Evolutionary conservation across 64 coral and sea anemone species (phyloP).

Genomic region (Porites australiensis): DNA sequence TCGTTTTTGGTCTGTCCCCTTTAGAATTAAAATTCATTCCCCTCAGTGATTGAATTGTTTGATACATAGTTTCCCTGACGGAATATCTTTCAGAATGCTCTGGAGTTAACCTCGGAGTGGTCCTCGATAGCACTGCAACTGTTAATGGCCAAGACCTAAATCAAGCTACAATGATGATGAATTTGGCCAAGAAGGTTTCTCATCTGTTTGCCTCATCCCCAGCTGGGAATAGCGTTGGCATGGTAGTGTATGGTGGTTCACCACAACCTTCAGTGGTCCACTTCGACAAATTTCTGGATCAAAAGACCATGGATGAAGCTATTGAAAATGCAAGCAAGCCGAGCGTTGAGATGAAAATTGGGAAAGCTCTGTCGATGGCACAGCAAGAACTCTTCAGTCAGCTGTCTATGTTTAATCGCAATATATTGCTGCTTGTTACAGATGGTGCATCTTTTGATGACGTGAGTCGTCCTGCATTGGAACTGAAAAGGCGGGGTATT

Average conservation of each 20-base stretch:
- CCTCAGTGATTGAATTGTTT: not conserved
- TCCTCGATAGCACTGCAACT: constrained; percentile 54
- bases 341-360: constrained; percentile 62
- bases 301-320: constrained; percentile 66
- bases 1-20: too few species aligned
- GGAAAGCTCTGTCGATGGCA: constrained; percentile 50
- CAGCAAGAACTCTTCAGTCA: constrained; percentile 57
- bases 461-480: constrained; percentile 46
- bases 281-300: constrained; percentile 68
- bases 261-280: constrained; percentile 64
- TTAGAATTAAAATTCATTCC: not conserved
- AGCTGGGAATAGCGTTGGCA: constrained; percentile 63
- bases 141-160: not conserved
- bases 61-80: not conserved
- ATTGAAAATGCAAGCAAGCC: constrained; percentile 74
- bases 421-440: constrained; percentile 57
- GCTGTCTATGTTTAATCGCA: constrained; percentile 51
- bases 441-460: constrained; percentile 66
- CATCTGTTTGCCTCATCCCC: constrained; percentile 63
- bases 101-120: constrained; percentile 64
- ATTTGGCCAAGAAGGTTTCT: constrained; percentile 53
- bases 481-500: constrained; percentile 57
- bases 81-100: constrained; percentile 26
- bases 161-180: constrained; percentile 50
- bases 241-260: constrained; percentile 75